Evolutionary conservation across 1,140 invertebrate genomes (phyloP).

Genomic region (Rhopalosiphum padi): DNA sequence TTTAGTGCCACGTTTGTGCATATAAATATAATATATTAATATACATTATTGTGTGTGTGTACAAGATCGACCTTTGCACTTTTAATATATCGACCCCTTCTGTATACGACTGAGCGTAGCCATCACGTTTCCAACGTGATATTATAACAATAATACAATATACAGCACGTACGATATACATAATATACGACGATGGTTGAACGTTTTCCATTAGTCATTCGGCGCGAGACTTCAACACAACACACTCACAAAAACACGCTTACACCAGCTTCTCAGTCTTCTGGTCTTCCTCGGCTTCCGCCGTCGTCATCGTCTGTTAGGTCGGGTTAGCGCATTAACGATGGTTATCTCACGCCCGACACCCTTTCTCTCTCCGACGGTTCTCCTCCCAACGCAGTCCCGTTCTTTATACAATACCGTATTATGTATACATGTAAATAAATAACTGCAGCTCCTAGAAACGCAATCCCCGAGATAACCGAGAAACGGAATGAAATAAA

Average conservation of each 20-base stretch:
- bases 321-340: neutral
- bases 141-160: slow-evolving; percentile 38
- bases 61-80: neutral
- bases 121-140: neutral
- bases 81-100: neutral
- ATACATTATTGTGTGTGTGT: neutral
- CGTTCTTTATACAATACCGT: neutral
- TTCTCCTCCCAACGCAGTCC: too few relatives aligned
- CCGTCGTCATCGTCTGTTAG: neutral
- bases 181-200: slow-evolving; percentile 15
- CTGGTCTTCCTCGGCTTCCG: neutral
- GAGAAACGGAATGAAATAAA: slow-evolving; percentile 25
- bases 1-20: neutral
- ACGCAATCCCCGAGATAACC: neutral
- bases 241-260: neutral
- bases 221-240: neutral
- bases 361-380: neutral
- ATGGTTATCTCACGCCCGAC: slow-evolving; percentile 24
- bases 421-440: neutral
- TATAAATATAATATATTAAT: too few relatives aligned
- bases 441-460: neutral
- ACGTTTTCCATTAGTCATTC: slow-evolving; percentile 51
- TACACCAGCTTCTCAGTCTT: neutral
- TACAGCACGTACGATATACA: neutral
- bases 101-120: neutral